Base-by-base conservation (phyloP, 2,888 invertebrate genomes). In the Pterobdella sp. region DNA sequence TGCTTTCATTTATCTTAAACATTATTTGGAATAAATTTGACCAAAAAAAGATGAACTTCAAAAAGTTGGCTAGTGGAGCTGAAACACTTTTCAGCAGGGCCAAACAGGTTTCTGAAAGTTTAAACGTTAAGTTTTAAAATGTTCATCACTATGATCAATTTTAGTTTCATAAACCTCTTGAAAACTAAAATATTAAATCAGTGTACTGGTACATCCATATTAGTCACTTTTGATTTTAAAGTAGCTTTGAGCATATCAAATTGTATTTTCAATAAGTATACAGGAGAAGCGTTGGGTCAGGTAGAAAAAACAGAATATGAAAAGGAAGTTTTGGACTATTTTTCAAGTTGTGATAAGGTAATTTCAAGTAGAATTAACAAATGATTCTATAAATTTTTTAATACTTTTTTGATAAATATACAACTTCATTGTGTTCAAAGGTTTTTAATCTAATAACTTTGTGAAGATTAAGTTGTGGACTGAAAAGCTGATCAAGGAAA, bases 261-360 rank as follows among this genome's bases (percentile, higher is more conserved):
- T 49, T 49, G 52, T 72, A 49, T 68, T 64, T 32, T 64, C 64
- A 80, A 84, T 37, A 82, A 94, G 93, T 87, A 91, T 78, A 93
- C 94, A 1, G 94, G 94, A 84, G 94, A 94, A 84, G 93, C 91
- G 80, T 85, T 94, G 74, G 92, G 93, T 60, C 74, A 76, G 1
- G 90, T 92, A 0, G 94, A 94, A 82, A 91, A 91, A 85, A 94
- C 94, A 10, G 93, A 93, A 83, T 86, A 92, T 56, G 94, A 94
- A 87, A 89, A 90, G 36, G 91, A 93, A 82, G 92, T 93, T 84
- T 93, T 94, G 83, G 89, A 90, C 81, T 85, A 94, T 68, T 88
- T 91, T 73, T 89, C 90, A 80, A 87, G 92, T 75, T 90, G 92
- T n/a, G 93, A 93, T 81, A 88, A 89, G 75, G 60, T 56, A n/a